Base-by-base conservation (phyloP, 2,888 invertebrate genomes). In the Anarsia innoxiella region DNA sequence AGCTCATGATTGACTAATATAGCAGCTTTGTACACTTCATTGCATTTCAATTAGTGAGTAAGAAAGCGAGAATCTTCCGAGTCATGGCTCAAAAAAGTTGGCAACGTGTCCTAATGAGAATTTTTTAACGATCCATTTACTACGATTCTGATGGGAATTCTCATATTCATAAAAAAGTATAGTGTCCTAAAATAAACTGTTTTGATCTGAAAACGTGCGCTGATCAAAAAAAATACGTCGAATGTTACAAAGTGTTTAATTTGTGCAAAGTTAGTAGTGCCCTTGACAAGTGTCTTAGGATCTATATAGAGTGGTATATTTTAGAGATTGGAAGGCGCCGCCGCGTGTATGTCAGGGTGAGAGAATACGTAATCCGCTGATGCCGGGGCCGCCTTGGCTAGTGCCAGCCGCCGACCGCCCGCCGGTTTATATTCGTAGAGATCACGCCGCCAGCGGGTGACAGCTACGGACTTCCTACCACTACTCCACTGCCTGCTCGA, bases 341-440 rank as follows among this genome's bases (percentile, higher is more conserved):
- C 19, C 19, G 6, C 6, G 19, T 19, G 6, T 19, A 26, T 33
- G 33, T 33, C 33, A 33, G 33, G 33, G 33, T 26, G 33, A 33
- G 26, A 14, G 25, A 14, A 11, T 33, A 13, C 26, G 33, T 33
- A 33, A 33, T 25, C 8, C 8, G 8, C 19, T 25, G 5, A n/a
- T n/a, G 25, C n/a, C 25, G 25, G 8, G 13, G 11, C 16, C 15
- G 11, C 4, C 16, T 31, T 3, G 14, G 51, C 48, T 51, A 54
- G 51, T 52, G 61, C 54, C 59, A 56, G 54, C 59, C 53, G 50
- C 52, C 53, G 54, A 44, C 41, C 45, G 40, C 40, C 45, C 46
- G 45, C 40, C 52, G 45, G 60, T 64, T 69, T 68, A 69, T 74
- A 75, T 76, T 68, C 69, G 62, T 59, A 59, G 49, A 51, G 58